Evolutionary conservation across 2,888 invertebrate species (phyloP).

Genomic region (Opisthograptis luteolata): DNA sequence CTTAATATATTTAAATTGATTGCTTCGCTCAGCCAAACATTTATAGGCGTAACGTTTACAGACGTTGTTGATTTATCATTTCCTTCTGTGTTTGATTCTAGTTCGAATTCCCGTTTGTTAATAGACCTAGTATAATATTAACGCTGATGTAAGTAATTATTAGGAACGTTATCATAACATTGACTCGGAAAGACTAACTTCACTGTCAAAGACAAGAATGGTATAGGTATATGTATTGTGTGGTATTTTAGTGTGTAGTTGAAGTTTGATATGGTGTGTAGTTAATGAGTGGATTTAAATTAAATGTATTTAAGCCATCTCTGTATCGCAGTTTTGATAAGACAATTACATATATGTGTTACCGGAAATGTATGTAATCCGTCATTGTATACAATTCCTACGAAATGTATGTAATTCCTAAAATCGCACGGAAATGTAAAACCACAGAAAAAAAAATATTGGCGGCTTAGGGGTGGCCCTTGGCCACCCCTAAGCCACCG

Average conservation of each 20-base stretch:
- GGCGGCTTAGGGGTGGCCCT: no score
- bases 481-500: no score
- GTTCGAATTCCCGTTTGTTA: conserved; percentile 31
- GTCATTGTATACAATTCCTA: no score
- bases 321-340: no score
- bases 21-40: conserved; percentile 44
- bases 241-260: no score
- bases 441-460: no score
- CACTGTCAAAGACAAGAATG: conserved; percentile 8
- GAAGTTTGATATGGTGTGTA: not conserved
- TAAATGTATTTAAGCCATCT: no score
- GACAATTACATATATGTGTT: no score
- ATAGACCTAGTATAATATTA: not conserved
- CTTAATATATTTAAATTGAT: conserved; percentile 53
- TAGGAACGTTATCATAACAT: conserved; percentile 3
- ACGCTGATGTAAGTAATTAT: conserved; percentile 15
- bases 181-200: conserved; percentile 8
- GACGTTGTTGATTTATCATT: conserved; percentile 44
- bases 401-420: no score
- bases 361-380: no score
- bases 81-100: conserved; percentile 26
- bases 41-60: conserved; percentile 38
- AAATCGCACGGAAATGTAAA: no score
- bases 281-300: not conserved
- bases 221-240: no score